Conservation (phyloP, 2,113 vertebrate species). For the Henicopernis longicauda region DNA sequence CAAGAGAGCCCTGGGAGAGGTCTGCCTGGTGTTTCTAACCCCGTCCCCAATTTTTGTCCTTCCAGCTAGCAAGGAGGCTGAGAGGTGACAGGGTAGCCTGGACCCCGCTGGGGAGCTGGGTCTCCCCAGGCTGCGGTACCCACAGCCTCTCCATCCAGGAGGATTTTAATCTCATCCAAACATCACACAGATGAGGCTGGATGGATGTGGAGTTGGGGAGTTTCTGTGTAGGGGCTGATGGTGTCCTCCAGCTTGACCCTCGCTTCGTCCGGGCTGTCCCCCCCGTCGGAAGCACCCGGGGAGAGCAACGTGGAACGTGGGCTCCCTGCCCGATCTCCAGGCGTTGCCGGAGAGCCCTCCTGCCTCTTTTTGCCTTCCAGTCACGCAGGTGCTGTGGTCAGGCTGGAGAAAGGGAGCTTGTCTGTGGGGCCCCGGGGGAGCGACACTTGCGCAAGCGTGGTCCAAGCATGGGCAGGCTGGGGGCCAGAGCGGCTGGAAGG, state of each 20-base stretch:
- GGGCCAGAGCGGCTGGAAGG: neutral
- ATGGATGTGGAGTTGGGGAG: fast-evolving
- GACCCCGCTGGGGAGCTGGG: too few species aligned
- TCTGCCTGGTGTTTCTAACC: neutral
- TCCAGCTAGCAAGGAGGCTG: neutral
- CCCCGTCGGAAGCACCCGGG: fast-evolving
- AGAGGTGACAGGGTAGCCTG: neutral
- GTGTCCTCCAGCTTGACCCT: neutral
- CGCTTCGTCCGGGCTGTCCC: fast-evolving
- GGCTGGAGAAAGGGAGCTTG: neutral
- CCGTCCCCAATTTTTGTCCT: neutral
- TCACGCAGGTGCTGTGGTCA: neutral
- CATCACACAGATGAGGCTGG: fast-evolving
- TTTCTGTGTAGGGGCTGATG: fast-evolving
- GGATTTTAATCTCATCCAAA: neutral
- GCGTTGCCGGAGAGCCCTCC: neutral
- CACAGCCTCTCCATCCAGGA: neutral
- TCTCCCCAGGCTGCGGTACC: too few species aligned
- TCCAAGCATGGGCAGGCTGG: fast-evolving
- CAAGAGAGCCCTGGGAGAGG: neutral
- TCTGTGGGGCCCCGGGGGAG: neutral
- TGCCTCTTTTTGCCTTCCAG: neutral
- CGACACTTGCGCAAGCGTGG: fast-evolving
- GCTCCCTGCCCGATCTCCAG: neutral
- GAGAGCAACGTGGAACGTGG: fast-evolving